Base-by-base conservation (phyloP, 2,888 invertebrate species). In the Buathra laborator region DNA sequence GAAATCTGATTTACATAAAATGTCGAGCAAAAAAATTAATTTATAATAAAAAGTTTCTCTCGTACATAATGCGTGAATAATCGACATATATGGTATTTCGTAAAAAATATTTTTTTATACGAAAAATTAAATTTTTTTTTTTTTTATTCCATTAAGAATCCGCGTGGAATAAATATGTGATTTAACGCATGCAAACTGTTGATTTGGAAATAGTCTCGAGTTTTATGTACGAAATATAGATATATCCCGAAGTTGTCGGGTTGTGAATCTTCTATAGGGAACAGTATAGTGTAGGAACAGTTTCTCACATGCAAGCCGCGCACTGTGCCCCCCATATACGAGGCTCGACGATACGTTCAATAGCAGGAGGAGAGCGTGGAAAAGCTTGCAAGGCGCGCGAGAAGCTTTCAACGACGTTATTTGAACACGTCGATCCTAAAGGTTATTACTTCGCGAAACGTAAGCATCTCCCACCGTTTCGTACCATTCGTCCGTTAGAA, bases 351-450 rank as follows among this genome's bases (percentile, higher is more conserved):
- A 74, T 48, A 48, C 62, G 62, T 62, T 74, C 62, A n/a, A 29
- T n/a, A 62, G 32, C 43, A 43, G 12, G n/a, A 12, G 24, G 62
- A 67, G 16, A 19, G 14, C 12, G 44, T 67, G n/a, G 16, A 67
- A 46, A 46, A 37, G 46, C 46, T 1, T 24, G 66, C 66, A 53
- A 68, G 32, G 1, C 32, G 32, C 32, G 59, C 5, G 37, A 29
- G 48, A 32, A 43, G 67, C 66, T 76, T 76, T 76, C 64, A 62
- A 53, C 76, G 44, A 81, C 29, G 44, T 59, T 53, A 81, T 81
- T 81, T 66, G 76, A 81, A 71, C 76, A 71, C 64, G 76, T 71
- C 53, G 81, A 81, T 81, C 64, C 66, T 46, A 76, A 81, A 71
- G 66, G 76, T 81, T 76, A 81, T 81, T 76, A 81, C 71, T 64